These are phyloP conservation scores for Oreochromis spilurus DNA, from an alignment of 2,113 vertebrate genomes.

Conservation along the genomic window DNA sequence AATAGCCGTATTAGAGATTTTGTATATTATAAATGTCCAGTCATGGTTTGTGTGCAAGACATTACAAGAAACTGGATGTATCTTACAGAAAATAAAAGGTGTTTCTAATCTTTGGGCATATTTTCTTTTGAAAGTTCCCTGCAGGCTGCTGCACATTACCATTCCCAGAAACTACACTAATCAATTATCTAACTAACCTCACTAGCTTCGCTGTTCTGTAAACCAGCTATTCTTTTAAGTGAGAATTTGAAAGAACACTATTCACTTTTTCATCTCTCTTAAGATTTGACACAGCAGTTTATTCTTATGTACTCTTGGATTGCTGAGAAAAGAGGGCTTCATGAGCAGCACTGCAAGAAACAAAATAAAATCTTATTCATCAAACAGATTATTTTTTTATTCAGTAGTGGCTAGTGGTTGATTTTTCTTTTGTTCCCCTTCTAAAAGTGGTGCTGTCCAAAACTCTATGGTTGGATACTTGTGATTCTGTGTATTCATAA, in stretches of 20 bases:
- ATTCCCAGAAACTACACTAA: neutral
- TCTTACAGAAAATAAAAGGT: neutral
- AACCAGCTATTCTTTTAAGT: neutral
- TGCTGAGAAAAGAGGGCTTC: neutral
- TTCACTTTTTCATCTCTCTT: neutral
- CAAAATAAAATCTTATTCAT: neutral
- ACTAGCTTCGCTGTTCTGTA: neutral
- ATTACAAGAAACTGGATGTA: neutral
- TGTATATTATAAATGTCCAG: slow-evolving; percentile 5
- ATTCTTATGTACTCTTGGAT: neutral
- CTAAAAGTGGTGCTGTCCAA: neutral
- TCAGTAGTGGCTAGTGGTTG: neutral
- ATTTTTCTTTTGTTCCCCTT: neutral
- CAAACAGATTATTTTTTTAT: neutral
- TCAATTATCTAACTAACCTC: neutral
- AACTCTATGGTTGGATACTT: neutral
- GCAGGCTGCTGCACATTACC: neutral
- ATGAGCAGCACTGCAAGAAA: neutral
- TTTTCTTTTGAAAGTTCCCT: neutral
- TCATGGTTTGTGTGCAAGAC: slow-evolving; percentile 14
- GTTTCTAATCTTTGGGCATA: neutral
- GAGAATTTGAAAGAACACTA: neutral
- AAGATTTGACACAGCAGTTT: neutral
- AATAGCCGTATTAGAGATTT: slow-evolving; percentile 16
- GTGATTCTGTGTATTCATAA: neutral